A percentile compares a stretch with the other conserved stretches of the same genome.
Conservation (phyloP, 2,888 invertebrate genomes). For the Bombyx huttoni region DNA sequence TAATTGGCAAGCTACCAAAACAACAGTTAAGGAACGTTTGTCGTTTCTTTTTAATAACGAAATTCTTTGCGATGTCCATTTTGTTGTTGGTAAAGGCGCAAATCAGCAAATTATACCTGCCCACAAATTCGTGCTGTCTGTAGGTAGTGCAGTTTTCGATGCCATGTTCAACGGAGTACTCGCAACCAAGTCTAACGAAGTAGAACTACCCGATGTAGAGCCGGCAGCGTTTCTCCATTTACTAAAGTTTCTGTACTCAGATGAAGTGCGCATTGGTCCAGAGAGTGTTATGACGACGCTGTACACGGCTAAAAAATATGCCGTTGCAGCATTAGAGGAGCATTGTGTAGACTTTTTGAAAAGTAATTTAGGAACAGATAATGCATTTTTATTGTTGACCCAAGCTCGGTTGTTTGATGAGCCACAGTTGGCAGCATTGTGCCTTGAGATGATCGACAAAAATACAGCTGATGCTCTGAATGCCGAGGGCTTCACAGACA, state of each 20-base stretch:
- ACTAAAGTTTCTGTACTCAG: conserved; percentile 82
- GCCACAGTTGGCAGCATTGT: conserved; percentile 83
- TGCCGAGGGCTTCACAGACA: conserved; percentile 86
- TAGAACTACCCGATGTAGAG: conserved; percentile 88
- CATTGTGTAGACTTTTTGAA: conserved; percentile 86
- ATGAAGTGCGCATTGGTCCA: conserved; percentile 86
- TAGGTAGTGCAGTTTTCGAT: conserved; percentile 89
- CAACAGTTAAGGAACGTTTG: conserved; percentile 81
- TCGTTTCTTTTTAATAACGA: conserved; percentile 73
- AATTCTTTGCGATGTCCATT: conserved; percentile 78
- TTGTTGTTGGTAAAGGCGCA: conserved; percentile 81
- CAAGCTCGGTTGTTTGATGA: conserved; percentile 88
- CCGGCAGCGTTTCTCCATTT: conserved; percentile 85
- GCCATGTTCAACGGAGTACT: conserved; percentile 88
- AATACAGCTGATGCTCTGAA: conserved; percentile 84
- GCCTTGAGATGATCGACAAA: conserved; percentile 87
- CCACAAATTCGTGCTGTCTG: conserved; percentile 84
- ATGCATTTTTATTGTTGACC: conserved; percentile 85
- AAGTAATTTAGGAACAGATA: conserved; percentile 83
- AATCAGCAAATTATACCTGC: conserved; percentile 82
- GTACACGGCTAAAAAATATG: conserved; percentile 90
- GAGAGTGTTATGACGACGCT: conserved; percentile 90
- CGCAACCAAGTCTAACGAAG: conserved; percentile 77
- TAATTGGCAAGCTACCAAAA: conserved; percentile 83
- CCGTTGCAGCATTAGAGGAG: conserved; percentile 85